phyloP scores from a whole-genome alignment of 2,797 vertebrate species.

The Brachyalestes nurse region DNA sequence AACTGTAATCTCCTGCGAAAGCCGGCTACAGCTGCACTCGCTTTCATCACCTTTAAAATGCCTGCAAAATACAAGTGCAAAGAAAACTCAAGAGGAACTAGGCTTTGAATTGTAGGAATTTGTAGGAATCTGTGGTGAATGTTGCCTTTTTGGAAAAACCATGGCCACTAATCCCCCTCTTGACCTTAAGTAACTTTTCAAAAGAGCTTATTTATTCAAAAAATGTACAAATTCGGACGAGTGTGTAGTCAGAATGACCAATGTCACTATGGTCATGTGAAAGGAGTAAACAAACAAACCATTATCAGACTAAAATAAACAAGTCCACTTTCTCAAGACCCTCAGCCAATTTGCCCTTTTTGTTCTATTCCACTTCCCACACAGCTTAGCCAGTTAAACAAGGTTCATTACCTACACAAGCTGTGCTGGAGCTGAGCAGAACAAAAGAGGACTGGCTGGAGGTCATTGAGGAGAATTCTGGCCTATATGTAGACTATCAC shows the following conservation, averaged over 20 bases:
- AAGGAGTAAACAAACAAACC: not conserved
- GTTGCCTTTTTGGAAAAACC: not conserved
- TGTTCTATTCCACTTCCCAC: constrained; percentile 5
- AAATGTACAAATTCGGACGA: not conserved
- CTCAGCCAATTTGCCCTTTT: not conserved
- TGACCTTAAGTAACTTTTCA: not conserved
- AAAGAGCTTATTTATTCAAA: not conserved
- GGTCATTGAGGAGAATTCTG: constrained; percentile 5
- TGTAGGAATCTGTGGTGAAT: not conserved
- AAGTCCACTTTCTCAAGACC: not conserved
- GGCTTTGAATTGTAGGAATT: not conserved
- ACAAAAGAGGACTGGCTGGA: constrained; percentile 3
- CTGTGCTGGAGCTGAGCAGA: constrained; percentile 5
- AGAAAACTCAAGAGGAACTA: not conserved
- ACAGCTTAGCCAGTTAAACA: constrained; percentile 3
- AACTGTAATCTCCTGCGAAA: constrained; percentile 38
- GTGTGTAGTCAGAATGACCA: not conserved
- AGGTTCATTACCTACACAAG: not conserved
- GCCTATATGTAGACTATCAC: constrained; percentile 3
- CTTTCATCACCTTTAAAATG: not conserved
- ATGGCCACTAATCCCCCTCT: not conserved
- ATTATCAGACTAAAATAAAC: not conserved
- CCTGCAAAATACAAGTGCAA: not conserved
- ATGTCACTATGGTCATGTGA: not conserved
- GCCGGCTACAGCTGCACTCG: not conserved